Percentiles rank a stretch among this genome's conserved stretches.
Conservation (phyloP, 2,797 vertebrate species). For the Myotis pilosus region DNA sequence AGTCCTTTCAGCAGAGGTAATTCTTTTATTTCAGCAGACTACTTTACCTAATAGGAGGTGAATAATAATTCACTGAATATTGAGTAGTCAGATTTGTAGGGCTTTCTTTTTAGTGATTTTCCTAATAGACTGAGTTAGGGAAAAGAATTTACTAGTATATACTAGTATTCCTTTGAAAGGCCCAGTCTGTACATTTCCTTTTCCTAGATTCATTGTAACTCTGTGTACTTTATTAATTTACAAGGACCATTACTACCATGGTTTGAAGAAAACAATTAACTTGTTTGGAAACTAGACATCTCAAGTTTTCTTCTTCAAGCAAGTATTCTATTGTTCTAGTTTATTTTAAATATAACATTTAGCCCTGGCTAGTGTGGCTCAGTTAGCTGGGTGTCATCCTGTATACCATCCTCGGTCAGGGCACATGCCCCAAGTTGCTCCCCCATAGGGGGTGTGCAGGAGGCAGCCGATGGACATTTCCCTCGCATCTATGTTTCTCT, state of each 20-base stretch:
- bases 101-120: background rate
- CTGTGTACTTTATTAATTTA: constrained; percentile 40
- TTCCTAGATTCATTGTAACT: background rate
- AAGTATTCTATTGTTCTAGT: background rate
- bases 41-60: background rate
- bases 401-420: background rate
- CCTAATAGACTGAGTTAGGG: constrained; percentile 15
- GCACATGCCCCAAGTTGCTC: background rate
- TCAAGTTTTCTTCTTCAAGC: constrained; percentile 23
- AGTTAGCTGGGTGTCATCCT: background rate
- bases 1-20: constrained; percentile 8
- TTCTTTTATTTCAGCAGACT: constrained; percentile 39
- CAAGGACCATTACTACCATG: background rate
- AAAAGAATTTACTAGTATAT: background rate
- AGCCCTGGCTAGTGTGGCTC: background rate
- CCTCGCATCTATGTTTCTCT: background rate
- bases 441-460: background rate
- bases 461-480: background rate
- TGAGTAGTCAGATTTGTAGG: background rate
- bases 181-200: background rate
- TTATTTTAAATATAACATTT: constrained; percentile 45
- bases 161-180: background rate
- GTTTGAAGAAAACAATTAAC: constrained; percentile 45
- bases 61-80: background rate
- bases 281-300: constrained; percentile 47